Evolutionary conservation across 2,888 invertebrate species (phyloP), one percentile per base, ranked within the genome.

Genomic region (Drosophila mimetica): DNA sequence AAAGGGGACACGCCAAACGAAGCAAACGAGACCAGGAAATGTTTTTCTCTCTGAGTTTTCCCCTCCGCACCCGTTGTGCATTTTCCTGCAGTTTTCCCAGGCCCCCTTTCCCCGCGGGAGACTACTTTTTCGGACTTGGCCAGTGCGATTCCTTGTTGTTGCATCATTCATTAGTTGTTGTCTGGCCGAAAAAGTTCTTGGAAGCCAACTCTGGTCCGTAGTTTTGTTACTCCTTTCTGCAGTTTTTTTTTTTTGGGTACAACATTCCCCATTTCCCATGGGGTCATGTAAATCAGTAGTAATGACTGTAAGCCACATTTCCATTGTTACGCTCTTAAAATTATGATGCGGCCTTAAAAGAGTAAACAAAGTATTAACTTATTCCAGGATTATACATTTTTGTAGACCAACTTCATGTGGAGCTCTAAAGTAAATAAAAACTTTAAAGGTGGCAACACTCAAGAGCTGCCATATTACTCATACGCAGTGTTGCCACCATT

Each of bases 101-200:
- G 25, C 44, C 44, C 28, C 44, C 7, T 14, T 5, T 6, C 3
- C 32, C 42, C n/a, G 4, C n/a, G 46, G 30, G 16, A 25, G 16
- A 48, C 28, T n/a, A 59, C 4, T 44, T 57, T 55, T 44, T 36
- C 30, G 16, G 30, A 47, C 55, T 55, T 55, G 34, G 25, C 25
- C 51, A 51, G 36, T 48, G 13, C 14, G 37, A 53, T 28, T 22
- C 53, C 57, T 52, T 60, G 60, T 46, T 34, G 59, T 39, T 65
- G 64, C 64, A 65, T 65, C 63, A 65, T 65, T 65, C 51, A 65
- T 65, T 64, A 65, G 64, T 64, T 34, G 64, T 52, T 65, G 64
- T 64, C 64, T 63, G 64, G 64, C 14, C 50, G 36, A 64, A 64
- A 64, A 57, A 57, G 57, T 53, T 57, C 57, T 39, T 57, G 37